Base-by-base conservation (phyloP, 2,888 invertebrate genomes). In the Dexiosoma caninum region DNA sequence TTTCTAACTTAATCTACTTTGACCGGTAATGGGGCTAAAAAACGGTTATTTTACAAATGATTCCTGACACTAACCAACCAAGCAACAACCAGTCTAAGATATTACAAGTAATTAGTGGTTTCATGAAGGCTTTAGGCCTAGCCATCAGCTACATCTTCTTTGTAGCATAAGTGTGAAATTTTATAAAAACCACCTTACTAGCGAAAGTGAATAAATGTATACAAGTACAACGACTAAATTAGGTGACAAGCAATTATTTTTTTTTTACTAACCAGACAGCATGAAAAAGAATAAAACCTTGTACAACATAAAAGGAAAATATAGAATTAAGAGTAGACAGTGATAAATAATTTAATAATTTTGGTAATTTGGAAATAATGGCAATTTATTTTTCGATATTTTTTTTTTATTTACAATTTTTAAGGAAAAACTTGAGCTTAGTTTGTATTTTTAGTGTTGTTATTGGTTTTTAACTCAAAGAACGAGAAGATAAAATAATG, bases 51-150 rank as follows among this genome's bases (percentile, higher is more conserved):
- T 76, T 81, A 76, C 76, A 81, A 81, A 71, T 67, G 60, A 81
- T 67, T 81, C 71, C 76, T 67, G 49, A 53, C 49, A 37, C 57
- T 51, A 75, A 51, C 46, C 40, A 35, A 14, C n/a, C 44, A 44
- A 21, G 35, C 44, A 57, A 75, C 21, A 21, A 51, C 32, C 42
- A 62, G 70, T 67, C 70, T 76, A 69, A 79, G 79, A 67, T 76
- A 35, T 72, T 79, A 66, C 79, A 76, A 78, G 78, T 82, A 82
- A 82, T 82, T 82, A 82, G 76, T 79, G 82, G 79, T 69, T 82
- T 75, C 79, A 82, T 78, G 78, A 78, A 55, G 40, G 78, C 78
- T 62, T 64, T 35, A 69, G 49, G 81, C 77, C 32, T 37, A 67
- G 23, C 81, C 62, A 62, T 37, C 57, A 70, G 72, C 62, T 60